Evolutionary conservation across 1,140 invertebrate genomes (phyloP), one percentile per base, ranked within the genome.

Genomic region (Penaeus chinensis): DNA sequence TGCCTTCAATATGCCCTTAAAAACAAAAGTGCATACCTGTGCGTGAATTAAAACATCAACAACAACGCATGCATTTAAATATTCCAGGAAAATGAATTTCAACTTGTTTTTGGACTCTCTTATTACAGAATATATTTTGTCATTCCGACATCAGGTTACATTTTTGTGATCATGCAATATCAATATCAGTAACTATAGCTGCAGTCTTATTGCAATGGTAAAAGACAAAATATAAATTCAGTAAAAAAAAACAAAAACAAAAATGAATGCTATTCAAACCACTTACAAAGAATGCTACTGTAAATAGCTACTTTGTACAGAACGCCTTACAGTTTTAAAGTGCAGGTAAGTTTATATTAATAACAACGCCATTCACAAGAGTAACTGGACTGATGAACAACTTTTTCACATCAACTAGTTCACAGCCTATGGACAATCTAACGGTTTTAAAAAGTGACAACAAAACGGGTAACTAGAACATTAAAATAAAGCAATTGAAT

Each of bases 41-140:
- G 54, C 16, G 54, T 13, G 54, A 11, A 54, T 54, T 16, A 11
- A 54, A 54, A 54, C 10, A 54, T 54, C 54, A 54, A 11, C 10
- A 42, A 32, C 10, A 16, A 42, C 13, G 71, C 16, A 13, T 74
- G 71, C 27, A 32, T 74, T 10, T 74, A 13, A 32, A 18, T 18
- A 32, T 11, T 42, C 42, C 1, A 74, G 27, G 71, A 74, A 32
- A 74, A 74, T 74, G 27, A 42, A 42, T 42, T 74, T 16, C 42
- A 32, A 42, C 16, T 74, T 13, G 27, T 16, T 74, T 42, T 74
- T 74, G 8, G 1, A 74, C 11, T 42, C 71, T 32, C 42, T 42
- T 32, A 42, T 74, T 74, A 74, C 27, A 32, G 27, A 32, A 42
- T 74, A 74, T 74, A 74, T 32, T 71, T 74, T 74, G 27, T 32